phyloP scores from a whole-genome alignment of 2,797 vertebrate genomes.

The Spizella passerina region DNA sequence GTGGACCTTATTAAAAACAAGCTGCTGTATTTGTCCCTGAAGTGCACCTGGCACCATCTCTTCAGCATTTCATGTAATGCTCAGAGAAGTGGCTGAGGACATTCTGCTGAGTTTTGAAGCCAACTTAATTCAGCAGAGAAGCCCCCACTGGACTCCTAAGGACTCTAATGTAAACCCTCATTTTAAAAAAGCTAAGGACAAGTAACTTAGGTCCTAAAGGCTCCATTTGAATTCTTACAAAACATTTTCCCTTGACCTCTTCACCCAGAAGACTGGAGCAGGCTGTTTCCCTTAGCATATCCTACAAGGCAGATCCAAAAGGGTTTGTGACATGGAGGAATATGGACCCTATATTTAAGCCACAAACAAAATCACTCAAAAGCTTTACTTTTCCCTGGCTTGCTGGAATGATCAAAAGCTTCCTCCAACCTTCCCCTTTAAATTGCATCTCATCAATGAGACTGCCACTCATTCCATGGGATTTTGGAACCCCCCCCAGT shows the following conservation, averaged over 20 bases:
- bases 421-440: neutral
- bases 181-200: neutral
- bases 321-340: neutral
- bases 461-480: neutral
- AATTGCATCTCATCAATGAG: neutral
- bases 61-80: neutral
- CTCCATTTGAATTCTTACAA: neutral
- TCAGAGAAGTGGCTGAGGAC: neutral
- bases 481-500: neutral
- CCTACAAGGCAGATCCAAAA: neutral
- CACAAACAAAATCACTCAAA: slow-evolving; percentile 12
- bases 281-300: neutral
- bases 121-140: neutral
- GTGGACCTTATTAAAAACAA: neutral
- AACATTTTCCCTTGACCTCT: neutral
- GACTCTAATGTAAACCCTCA: neutral
- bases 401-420: slow-evolving; percentile 44
- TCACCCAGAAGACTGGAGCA: slow-evolving; percentile 1
- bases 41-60: neutral
- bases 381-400: neutral
- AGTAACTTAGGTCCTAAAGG: neutral
- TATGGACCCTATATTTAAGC: neutral
- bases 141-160: neutral
- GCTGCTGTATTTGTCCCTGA: neutral
- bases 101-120: neutral